Percentiles rank a stretch among this genome's conserved stretches.
phyloP scores from a whole-genome alignment of 2,888 invertebrate genomes.

The Cryptophagus acutangulus region DNA sequence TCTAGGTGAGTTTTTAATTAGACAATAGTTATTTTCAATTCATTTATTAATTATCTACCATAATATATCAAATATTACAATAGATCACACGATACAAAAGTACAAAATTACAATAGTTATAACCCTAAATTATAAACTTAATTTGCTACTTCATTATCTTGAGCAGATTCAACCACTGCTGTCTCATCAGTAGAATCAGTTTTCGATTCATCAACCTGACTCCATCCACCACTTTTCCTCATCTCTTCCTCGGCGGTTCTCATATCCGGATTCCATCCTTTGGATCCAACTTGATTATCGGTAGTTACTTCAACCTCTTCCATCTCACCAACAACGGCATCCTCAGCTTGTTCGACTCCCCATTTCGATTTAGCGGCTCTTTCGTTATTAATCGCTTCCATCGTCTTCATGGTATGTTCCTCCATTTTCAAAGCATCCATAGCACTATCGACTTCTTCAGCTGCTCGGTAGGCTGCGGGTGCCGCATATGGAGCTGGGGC shows the following conservation, averaged over 20 bases:
- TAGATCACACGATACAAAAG: no score
- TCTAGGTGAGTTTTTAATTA: constrained; percentile 12
- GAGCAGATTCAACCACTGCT: no score
- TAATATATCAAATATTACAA: no score
- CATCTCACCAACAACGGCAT: no score
- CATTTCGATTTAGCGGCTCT: constrained; percentile 17
- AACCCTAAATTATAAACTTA: no score
- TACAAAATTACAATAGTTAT: no score
- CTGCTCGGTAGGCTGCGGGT: not conserved
- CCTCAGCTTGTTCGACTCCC: constrained; percentile 7
- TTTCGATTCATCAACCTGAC: not conserved
- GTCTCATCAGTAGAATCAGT: not conserved
- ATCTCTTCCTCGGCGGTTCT: not conserved
- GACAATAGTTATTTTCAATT: not conserved
- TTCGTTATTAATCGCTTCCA: constrained; percentile 32
- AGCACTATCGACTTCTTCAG: no score
- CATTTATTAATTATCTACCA: no score
- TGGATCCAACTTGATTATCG: constrained; percentile 21
- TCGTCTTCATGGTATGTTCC: constrained; percentile 32
- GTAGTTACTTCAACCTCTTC: not conserved
- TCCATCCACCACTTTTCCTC: constrained; percentile 4
- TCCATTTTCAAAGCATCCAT: constrained; percentile 16
- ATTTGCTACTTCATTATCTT: no score
- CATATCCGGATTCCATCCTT: not conserved
- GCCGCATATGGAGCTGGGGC: constrained; percentile 26